These are phyloP conservation scores for Pyrocoelia pectoralis DNA, from an alignment of 2,888 invertebrate genomes.

Conservation along the genomic window DNA sequence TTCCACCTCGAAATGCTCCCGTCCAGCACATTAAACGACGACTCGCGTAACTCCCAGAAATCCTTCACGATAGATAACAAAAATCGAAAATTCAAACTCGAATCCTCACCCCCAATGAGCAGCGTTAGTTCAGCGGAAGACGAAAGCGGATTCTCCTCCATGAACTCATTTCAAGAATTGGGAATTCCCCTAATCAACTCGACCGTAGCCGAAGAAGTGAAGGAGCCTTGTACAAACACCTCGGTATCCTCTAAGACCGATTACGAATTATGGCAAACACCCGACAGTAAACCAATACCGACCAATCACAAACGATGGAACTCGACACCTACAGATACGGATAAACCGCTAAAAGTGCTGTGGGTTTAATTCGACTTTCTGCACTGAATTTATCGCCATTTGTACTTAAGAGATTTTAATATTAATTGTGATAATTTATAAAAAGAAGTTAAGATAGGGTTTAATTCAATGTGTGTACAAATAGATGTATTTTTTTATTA, in stretches of 20 bases:
- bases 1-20: slow-evolving; percentile 9
- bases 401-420: neutral
- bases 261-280: slow-evolving; percentile 53
- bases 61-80: slow-evolving; percentile 9
- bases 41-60: slow-evolving; percentile 3
- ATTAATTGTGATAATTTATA: slow-evolving; percentile 2
- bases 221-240: neutral
- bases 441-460: neutral
- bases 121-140: slow-evolving; percentile 68
- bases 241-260: slow-evolving; percentile 39
- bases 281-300: slow-evolving; percentile 24
- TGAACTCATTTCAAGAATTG: slow-evolving; percentile 85
- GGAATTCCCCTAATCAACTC: slow-evolving; percentile 68
- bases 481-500: slow-evolving; percentile 2
- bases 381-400: neutral
- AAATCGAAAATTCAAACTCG: slow-evolving; percentile 30
- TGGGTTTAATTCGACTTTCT: slow-evolving; percentile 47
- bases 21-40: neutral
- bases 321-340: slow-evolving; percentile 50
- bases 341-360: slow-evolving; percentile 50
- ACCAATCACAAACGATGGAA: slow-evolving; percentile 53
- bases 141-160: slow-evolving; percentile 86
- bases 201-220: slow-evolving; percentile 42
- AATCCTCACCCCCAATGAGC: slow-evolving; percentile 46
- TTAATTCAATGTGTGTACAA: slow-evolving; percentile 4